phyloP scores from a whole-genome alignment of 2,888 invertebrate genomes.

The Sepiola atlantica region DNA sequence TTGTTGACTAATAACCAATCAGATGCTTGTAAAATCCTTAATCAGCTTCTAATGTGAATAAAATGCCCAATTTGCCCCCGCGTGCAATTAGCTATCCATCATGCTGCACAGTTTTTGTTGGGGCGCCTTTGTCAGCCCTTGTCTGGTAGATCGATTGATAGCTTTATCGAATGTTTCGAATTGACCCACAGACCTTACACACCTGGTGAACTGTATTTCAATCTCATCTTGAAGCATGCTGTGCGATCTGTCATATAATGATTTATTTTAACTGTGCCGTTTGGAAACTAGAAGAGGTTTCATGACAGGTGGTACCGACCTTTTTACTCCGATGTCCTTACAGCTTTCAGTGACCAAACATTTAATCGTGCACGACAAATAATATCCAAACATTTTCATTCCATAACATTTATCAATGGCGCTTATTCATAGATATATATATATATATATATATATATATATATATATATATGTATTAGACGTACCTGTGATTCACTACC shows the following conservation, averaged over 20 bases:
- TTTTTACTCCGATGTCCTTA: background rate
- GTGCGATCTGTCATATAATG: background rate
- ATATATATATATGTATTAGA: too few relatives aligned
- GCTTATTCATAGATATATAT: too few relatives aligned
- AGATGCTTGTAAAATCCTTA: background rate
- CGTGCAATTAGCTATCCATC: background rate
- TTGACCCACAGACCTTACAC: background rate
- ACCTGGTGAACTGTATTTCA: conserved; percentile 32
- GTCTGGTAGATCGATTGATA: background rate
- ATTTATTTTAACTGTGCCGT: background rate
- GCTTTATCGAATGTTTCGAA: background rate
- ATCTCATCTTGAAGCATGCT: background rate
- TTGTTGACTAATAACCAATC: too few relatives aligned
- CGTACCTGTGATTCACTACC: too few relatives aligned
- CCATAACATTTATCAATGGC: too few relatives aligned
- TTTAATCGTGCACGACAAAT: background rate
- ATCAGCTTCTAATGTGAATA: background rate
- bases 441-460: too few relatives aligned
- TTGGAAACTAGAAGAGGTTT: background rate
- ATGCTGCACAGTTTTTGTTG: background rate
- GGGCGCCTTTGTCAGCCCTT: background rate
- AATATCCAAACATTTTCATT: too few relatives aligned
- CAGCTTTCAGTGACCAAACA: background rate
- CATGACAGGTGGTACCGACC: background rate
- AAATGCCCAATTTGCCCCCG: background rate